Conservation (phyloP, 2,888 invertebrate genomes). For the Eupithecia subfuscata region DNA sequence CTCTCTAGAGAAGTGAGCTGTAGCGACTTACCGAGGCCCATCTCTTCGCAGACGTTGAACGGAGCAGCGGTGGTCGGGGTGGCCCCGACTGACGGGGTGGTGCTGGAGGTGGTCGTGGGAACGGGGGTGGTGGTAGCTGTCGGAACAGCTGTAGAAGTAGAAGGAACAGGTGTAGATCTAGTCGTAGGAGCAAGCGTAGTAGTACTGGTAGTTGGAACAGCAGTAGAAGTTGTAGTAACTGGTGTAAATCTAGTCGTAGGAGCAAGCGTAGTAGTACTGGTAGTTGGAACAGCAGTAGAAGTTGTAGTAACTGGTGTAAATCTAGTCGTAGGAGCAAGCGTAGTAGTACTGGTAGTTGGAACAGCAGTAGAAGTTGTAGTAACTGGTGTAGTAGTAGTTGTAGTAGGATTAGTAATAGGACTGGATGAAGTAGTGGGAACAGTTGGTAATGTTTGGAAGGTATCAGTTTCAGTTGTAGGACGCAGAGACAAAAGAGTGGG, state of each 20-base stretch:
- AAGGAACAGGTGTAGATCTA: not conserved
- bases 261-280: too few species aligned
- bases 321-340: not conserved
- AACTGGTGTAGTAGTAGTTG: not conserved
- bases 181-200: not conserved
- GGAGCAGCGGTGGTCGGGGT: not conserved
- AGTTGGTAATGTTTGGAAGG: not conserved
- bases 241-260: too few species aligned
- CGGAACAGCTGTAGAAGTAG: not conserved
- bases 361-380: not conserved
- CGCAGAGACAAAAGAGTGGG: not conserved
- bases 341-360: not conserved
- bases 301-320: not conserved
- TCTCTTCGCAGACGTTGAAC: constrained; percentile 5
- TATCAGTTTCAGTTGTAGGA: not conserved
- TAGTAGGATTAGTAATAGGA: too few species aligned
- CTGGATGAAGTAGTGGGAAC: not conserved
- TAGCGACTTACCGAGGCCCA: not conserved
- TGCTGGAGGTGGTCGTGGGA: not conserved
- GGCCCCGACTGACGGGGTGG: not conserved
- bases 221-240: not conserved
- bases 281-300: not conserved
- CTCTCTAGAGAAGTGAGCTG: not conserved
- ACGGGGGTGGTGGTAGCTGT: not conserved
- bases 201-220: not conserved